Evolutionary conservation across 2,888 invertebrate genomes (phyloP).

Genomic region (Polyploca ridens): DNA sequence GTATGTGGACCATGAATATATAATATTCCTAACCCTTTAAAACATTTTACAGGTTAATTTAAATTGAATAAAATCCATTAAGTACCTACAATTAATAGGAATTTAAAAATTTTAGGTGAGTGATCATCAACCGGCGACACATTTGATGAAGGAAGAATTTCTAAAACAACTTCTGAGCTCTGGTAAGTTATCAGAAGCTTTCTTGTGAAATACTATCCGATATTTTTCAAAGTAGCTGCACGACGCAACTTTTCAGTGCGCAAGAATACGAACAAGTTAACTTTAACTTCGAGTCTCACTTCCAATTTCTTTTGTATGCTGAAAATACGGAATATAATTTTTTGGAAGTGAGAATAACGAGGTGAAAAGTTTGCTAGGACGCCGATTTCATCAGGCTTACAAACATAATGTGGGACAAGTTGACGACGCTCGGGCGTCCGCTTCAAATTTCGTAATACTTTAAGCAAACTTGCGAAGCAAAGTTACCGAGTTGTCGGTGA

Average conservation of each 20-base stretch:
- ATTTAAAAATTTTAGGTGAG: conserved; percentile 18
- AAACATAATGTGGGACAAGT: conserved; percentile 69
- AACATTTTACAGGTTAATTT: too few relatives aligned
- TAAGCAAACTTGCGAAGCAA: conserved; percentile 71
- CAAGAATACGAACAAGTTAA: conserved; percentile 23
- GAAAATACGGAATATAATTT: conserved; percentile 52
- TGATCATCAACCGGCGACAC: conserved; percentile 26
- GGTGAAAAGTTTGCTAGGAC: conserved; percentile 58
- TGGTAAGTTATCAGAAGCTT: conserved; percentile 54
- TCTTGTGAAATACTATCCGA: conserved; percentile 63
- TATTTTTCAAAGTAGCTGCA: conserved; percentile 59
- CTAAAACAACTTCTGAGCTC: conserved; percentile 59
- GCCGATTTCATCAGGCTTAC: conserved; percentile 68
- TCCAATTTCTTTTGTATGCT: conserved; percentile 52
- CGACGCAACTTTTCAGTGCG: conserved; percentile 46
- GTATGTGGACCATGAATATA: too few relatives aligned
- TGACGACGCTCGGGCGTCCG: conserved; percentile 55
- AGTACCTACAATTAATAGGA: background rate
- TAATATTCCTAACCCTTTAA: too few relatives aligned
- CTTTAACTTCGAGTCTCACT: conserved; percentile 39
- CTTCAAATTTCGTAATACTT: conserved; percentile 78
- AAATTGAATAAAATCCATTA: too few relatives aligned
- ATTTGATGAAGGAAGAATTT: conserved; percentile 42
- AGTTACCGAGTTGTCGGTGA: conserved; percentile 64
- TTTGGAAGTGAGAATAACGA: conserved; percentile 53